These are phyloP conservation scores for Agrotis clavis DNA, from an alignment of 2,888 invertebrate species.

Conservation along the genomic window DNA sequence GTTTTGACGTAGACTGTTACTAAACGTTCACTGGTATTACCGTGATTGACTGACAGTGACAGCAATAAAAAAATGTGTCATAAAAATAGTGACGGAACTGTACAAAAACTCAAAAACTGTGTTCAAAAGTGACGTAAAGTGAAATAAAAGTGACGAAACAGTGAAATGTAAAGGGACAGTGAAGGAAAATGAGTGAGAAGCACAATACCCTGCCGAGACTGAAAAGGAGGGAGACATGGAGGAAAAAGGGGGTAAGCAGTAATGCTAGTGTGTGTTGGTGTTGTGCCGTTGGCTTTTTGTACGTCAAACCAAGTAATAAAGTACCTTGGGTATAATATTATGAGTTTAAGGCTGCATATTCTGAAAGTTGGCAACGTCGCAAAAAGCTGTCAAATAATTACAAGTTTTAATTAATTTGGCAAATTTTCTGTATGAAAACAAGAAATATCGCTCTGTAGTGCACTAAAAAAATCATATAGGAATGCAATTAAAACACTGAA, in stretches of 20 bases:
- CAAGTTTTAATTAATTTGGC: too few species aligned
- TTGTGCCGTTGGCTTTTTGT: constrained; percentile 48
- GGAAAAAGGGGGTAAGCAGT: constrained; percentile 83
- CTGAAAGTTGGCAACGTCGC: too few species aligned
- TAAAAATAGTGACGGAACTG: constrained; percentile 6
- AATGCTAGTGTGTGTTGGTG: constrained; percentile 50
- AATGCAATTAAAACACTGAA: too few species aligned
- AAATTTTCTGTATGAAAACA: too few species aligned
- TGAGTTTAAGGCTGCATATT: too few species aligned
- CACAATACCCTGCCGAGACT: constrained; percentile 82
- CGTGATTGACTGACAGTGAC: constrained; percentile 8
- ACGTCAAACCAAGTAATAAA: neutral
- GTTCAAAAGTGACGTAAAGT: constrained; percentile 39
- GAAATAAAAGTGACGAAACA: constrained; percentile 44
- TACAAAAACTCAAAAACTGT: constrained; percentile 21
- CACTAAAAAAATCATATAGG: too few species aligned
- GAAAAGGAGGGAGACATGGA: constrained; percentile 84
- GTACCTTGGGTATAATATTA: neutral
- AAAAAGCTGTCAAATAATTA: too few species aligned
- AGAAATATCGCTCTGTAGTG: too few species aligned
- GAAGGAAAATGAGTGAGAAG: constrained; percentile 69
- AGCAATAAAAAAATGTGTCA: constrained; percentile 2
- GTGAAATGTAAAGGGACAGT: constrained; percentile 53
- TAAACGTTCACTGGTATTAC: neutral
- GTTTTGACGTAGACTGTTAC: constrained; percentile 33